Evolutionary conservation across 2,113 vertebrate species (phyloP).

Genomic region (Motacilla tschutschensis): DNA sequence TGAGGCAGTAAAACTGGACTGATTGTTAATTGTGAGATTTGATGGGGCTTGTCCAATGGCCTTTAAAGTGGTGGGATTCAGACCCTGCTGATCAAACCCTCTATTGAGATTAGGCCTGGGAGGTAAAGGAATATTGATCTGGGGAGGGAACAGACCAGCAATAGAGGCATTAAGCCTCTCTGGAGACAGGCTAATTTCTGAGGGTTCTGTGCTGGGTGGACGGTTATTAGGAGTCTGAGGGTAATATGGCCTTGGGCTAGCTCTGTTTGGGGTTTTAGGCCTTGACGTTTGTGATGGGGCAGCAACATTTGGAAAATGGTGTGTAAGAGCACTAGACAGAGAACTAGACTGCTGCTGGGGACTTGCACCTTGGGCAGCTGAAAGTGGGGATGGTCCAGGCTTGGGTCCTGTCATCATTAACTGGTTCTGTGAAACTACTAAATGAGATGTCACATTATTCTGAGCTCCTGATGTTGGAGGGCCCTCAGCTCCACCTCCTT

Average conservation of each 20-base stretch:
- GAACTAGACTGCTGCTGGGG: constrained; percentile 86
- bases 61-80: constrained; percentile 97
- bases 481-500: constrained; percentile 69
- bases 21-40: constrained; percentile 76
- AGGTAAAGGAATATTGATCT: constrained; percentile 97
- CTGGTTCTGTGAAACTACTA: constrained; percentile 84
- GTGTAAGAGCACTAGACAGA: constrained; percentile 79
- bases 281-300: constrained; percentile 90
- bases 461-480: constrained; percentile 67
- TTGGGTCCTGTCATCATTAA: constrained; percentile 86
- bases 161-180: constrained; percentile 97
- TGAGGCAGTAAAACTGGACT: constrained; percentile 71
- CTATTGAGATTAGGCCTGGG: constrained; percentile 89
- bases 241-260: constrained; percentile 94
- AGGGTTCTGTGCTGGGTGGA: constrained; percentile 95
- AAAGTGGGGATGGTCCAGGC: constrained; percentile 81
- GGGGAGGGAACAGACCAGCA: constrained; percentile 95
- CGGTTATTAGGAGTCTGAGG: constrained; percentile 95
- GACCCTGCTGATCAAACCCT: constrained; percentile 97
- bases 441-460: constrained; percentile 85
- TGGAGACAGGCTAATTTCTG: constrained; percentile 96
- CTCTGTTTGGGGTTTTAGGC: constrained; percentile 96
- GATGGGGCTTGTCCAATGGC: constrained; percentile 96
- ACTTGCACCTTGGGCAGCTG: constrained; percentile 85
- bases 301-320: constrained; percentile 91